Evolutionary conservation across 2,113 vertebrate genomes (phyloP).

Genomic region (Entomyzon cyanotis): DNA sequence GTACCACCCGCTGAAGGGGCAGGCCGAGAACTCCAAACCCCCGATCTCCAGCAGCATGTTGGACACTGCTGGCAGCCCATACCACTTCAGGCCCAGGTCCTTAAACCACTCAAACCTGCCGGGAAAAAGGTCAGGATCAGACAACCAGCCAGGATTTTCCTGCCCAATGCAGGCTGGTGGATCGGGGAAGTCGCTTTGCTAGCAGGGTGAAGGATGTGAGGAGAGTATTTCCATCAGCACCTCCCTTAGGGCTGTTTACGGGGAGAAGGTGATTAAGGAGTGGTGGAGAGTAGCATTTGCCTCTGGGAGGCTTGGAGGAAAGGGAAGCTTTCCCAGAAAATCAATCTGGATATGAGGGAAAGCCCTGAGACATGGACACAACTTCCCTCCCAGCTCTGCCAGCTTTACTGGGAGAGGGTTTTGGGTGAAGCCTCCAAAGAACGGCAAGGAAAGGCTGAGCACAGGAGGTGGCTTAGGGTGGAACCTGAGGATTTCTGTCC

Average conservation of each 20-base stretch:
- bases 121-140: accelerated
- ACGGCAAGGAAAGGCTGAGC: neutral
- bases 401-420: neutral
- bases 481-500: neutral
- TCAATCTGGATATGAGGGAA: neutral
- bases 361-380: neutral
- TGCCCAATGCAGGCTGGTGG: accelerated
- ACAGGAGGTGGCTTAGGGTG: neutral
- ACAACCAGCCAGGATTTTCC: neutral
- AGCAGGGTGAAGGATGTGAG: neutral
- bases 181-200: neutral
- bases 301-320: neutral
- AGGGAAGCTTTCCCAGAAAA: neutral
- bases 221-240: neutral
- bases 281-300: neutral
- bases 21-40: slow-evolving; percentile 91
- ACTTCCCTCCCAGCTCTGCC: neutral
- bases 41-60: slow-evolving; percentile 97
- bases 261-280: neutral
- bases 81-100: slow-evolving; percentile 94
- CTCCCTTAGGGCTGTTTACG: neutral
- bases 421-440: neutral
- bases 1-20: slow-evolving; percentile 98
- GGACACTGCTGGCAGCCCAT: slow-evolving; percentile 90
- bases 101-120: slow-evolving; percentile 93